These are phyloP conservation scores for Zaprionus lineosus DNA, from an alignment of 2,888 invertebrate species.

Conservation along the genomic window DNA sequence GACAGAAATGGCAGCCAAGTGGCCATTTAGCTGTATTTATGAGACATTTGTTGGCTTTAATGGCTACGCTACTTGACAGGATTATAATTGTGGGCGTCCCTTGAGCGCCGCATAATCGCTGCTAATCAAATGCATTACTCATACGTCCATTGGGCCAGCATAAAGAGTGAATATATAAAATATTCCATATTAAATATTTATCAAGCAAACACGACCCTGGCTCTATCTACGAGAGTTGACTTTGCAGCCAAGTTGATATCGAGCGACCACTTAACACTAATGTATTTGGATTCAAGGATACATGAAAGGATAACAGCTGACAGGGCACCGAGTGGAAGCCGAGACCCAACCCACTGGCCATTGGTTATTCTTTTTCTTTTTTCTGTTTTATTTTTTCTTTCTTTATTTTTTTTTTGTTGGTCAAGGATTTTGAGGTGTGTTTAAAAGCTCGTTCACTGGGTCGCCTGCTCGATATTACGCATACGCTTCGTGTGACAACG, in stretches of 20 bases:
- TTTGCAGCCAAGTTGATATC: no score
- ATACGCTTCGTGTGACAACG: constrained; percentile 43
- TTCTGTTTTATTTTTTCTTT: no score
- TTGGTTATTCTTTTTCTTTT: no score
- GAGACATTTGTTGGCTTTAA: constrained; percentile 36
- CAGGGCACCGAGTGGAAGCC: neutral
- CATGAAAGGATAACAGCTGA: constrained; percentile 37
- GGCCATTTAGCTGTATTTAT: constrained; percentile 22
- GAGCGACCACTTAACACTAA: constrained; percentile 49
- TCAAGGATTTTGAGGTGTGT: constrained; percentile 72
- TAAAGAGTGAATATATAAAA: constrained; percentile 29
- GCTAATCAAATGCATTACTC: constrained; percentile 50
- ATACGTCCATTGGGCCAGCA: constrained; percentile 50
- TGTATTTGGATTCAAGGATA: constrained; percentile 60
- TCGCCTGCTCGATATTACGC: constrained; percentile 39
- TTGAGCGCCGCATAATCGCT: constrained; percentile 19
- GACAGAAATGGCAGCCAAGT: constrained; percentile 27
- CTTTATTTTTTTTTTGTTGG: constrained; percentile 44
- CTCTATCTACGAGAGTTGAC: no score
- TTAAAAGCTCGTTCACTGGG: neutral
- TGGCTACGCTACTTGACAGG: constrained; percentile 13
- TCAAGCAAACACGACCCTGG: constrained; percentile 30
- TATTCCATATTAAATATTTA: constrained; percentile 46
- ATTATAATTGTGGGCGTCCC: constrained; percentile 30
- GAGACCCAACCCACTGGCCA: neutral